Evolutionary conservation across 2,888 invertebrate species (phyloP).

Genomic region (Rambutsinella grinnellia): DNA sequence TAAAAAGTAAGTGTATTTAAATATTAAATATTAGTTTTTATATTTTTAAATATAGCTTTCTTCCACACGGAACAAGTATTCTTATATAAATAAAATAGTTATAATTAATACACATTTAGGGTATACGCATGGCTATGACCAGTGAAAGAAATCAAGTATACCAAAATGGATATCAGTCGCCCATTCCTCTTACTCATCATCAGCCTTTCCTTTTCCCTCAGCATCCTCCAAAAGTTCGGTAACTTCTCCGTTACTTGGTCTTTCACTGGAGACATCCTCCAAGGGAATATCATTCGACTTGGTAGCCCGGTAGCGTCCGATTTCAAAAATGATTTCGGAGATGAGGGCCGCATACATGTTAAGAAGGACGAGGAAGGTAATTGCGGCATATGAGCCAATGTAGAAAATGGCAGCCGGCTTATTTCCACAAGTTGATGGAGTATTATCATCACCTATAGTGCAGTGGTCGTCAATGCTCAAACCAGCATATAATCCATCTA

Average conservation of each 20-base stretch:
- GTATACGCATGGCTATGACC: too few species aligned
- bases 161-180: too few species aligned
- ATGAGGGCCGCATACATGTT: constrained; percentile 43
- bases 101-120: too few species aligned
- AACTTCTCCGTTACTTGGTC: constrained; percentile 7
- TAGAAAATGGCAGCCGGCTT: constrained; percentile 21
- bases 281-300: constrained; percentile 14
- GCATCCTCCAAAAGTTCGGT: constrained; percentile 3
- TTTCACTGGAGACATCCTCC: constrained; percentile 23
- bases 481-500: constrained; percentile 10
- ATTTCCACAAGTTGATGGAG: constrained; percentile 17
- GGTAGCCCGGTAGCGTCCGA: constrained; percentile 10
- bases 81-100: too few species aligned
- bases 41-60: too few species aligned
- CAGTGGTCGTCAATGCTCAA: constrained; percentile 20
- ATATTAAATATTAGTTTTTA: too few species aligned
- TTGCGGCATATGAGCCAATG: constrained; percentile 19
- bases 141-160: too few species aligned
- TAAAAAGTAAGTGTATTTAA: too few species aligned
- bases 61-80: too few species aligned
- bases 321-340: constrained; percentile 36
- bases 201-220: too few species aligned
- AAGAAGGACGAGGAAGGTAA: constrained; percentile 43
- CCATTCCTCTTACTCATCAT: not conserved
- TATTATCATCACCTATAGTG: constrained; percentile 4